Evolutionary conservation across 1,140 invertebrate species (phyloP), one percentile per base, ranked within the genome.

Genomic region (Atta cephalotes): DNA sequence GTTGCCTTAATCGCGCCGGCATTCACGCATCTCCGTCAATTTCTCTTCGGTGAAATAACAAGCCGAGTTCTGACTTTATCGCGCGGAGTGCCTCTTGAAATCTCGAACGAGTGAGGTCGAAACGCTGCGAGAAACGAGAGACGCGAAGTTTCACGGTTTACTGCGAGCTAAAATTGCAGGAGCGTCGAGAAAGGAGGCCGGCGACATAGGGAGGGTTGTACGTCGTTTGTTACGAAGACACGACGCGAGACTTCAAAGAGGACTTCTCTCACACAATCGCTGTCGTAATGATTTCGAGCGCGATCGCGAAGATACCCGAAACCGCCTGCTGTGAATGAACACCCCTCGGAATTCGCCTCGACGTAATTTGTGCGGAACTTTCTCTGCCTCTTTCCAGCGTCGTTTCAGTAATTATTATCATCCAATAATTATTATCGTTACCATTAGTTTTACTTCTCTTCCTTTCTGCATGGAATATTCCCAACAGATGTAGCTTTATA

Each of bases 161-260:
- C 49, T 66, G 85, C 77, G 51, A 63, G 63, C 31, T 68, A 70
- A 81, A 85, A 85, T 78, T 85, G 82, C 70, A 85, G 60, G 31
- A 60, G 51, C 58, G 25, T 5, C 5, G 56, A 18, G 70, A 66
- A 58, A 68, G 31, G 35, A 62, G 53, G 28, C 65, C 49, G n/a
- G 35, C 28, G 45, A 82, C 56, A 81, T 21, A 70, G 68, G 72
- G 88, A 56, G 53, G 80, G 68, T 81, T 65, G 79, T 45, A 65
- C 56, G 70, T 76, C 88, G 71, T 90, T 89, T 89, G 85, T 89
- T 89, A 72, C 58, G 76, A 89, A 60, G 82, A 63, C 60, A 77
- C 86, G 86, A 89, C 79, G 62, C 88, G 77, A 51, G 66, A 89
- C 88, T 89, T 89, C 88, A 89, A 89, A 89, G 88, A 53, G 56